Base-by-base conservation (phyloP, 2,113 vertebrate species). In the Austrofundulus limnaeus region DNA sequence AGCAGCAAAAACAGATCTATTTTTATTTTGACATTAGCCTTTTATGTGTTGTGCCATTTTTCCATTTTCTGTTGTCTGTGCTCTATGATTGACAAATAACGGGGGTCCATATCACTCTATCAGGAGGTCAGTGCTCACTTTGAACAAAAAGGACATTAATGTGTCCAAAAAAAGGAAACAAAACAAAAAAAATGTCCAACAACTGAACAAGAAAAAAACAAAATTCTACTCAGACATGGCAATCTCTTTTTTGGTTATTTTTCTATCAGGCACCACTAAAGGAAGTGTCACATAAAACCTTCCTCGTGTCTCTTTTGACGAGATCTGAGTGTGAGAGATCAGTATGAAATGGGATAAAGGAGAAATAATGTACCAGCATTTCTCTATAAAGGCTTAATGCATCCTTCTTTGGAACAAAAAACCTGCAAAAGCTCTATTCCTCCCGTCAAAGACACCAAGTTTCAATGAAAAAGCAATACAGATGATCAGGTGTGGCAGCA, bases 401-500 rank as follows among this genome's bases (percentile, higher is more conserved):
- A 72, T 74, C 68, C 76, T 49, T 77, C 72, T 41, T 59, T 81
- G 70, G 71, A 76, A 84, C 81, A 86, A 84, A n/a, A 84, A 64
- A 37, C 45, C 28, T 43, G 67, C 50, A 79, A 76, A 85, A 80
- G 58, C 68, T 45, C 49, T 77, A 78, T 67, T 66, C 65, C 60
- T 64, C 63, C 61, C 28, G 59, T 80, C 66, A 88, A 85, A 86
- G 71, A 86, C 19, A 15, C 60, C 42, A 69, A 58, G 68, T 79
- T 82, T 87, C 62, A 85, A 78, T 81, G 78, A 83, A 84, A 85
- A 87, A 66, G 75, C 77, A 83, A 85, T 77, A 80, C 77, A 75
- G 65, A 81, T 72, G 78, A 85, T 80, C 75, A 82, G 75, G 61
- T 80, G 72, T 78, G 71, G 66, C 73, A 85, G 72, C 57, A 77